A percentile compares a stretch with the other conserved stretches of the same genome.
Conservation (phyloP, 2,888 invertebrate species). For the Drosophila borborema region DNA sequence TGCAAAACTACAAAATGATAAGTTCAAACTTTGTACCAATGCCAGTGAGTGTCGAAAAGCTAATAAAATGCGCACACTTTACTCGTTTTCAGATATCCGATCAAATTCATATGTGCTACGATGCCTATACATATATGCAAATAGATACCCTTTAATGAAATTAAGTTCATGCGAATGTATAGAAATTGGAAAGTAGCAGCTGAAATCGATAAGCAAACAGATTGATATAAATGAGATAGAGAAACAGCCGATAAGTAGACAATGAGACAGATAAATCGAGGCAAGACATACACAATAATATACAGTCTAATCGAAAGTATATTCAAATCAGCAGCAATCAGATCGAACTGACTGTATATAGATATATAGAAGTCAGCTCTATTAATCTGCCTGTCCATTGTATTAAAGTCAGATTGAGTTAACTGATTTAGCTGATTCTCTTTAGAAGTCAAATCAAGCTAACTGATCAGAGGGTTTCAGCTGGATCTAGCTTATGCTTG, state of each 20-base stretch:
- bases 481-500: too few species aligned
- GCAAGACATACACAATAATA: not conserved
- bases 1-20: slow-evolving; percentile 63
- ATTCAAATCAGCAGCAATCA: too few species aligned
- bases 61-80: slow-evolving; percentile 37
- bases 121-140: not conserved
- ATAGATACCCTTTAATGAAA: not conserved
- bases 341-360: too few species aligned
- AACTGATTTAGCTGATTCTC: too few species aligned
- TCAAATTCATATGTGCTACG: not conserved
- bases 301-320: too few species aligned
- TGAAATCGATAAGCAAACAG: not conserved
- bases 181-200: not conserved
- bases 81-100: slow-evolving; percentile 16
- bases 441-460: not conserved
- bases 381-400: not conserved
- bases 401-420: too few species aligned
- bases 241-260: not conserved
- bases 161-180: too few species aligned
- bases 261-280: not conserved
- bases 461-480: not conserved
- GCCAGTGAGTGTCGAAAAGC: slow-evolving; percentile 21
- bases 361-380: not conserved
- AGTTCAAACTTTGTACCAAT: slow-evolving; percentile 46
- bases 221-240: not conserved